Percentiles rank a stretch among this genome's conserved stretches.
Conservation (phyloP, 2,797 vertebrate species). For the Platalea minor region DNA sequence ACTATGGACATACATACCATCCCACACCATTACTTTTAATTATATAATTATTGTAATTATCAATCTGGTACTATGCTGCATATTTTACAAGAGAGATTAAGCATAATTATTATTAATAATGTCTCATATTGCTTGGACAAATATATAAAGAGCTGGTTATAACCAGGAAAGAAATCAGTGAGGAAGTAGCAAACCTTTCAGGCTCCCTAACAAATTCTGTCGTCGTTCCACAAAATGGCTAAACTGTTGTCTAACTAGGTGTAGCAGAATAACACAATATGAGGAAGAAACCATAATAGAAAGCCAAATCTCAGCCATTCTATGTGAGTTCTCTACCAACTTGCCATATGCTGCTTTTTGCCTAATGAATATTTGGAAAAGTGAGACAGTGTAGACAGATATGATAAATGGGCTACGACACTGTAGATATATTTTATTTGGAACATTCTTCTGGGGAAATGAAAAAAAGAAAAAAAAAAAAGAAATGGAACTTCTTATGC, state of each 20-base stretch:
- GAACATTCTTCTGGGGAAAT: neutral
- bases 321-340: neutral
- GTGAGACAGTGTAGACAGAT: neutral
- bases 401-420: neutral
- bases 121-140: neutral
- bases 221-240: neutral
- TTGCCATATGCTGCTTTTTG: neutral
- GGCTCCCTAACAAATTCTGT: neutral
- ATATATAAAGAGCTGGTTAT: neutral
- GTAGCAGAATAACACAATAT: neutral
- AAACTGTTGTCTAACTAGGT: neutral
- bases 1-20: neutral
- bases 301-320: neutral
- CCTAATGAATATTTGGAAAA: neutral
- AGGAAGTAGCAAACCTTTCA: neutral
- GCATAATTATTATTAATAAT: neutral
- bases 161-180: neutral
- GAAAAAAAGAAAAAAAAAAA: too few relatives aligned
- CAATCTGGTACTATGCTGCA: neutral
- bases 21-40: neutral
- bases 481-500: neutral
- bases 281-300: neutral
- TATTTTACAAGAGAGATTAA: neutral
- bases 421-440: neutral
- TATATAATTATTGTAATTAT: neutral